These are phyloP conservation scores for Porites lutea DNA, from an alignment of 64 coral and sea anemone genomes.

Conservation along the genomic window DNA sequence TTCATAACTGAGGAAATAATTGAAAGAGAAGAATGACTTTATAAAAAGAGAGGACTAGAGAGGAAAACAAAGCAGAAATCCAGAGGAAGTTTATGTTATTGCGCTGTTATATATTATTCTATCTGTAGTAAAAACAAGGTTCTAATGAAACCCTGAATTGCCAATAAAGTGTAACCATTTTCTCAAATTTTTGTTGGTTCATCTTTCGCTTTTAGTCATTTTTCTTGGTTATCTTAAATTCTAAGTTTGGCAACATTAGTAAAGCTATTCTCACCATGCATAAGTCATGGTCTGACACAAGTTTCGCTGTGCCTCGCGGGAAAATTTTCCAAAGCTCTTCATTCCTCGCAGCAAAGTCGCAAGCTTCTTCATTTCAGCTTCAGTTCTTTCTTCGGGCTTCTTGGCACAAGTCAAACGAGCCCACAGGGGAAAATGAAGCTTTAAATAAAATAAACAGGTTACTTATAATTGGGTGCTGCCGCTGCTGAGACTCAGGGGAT, in stretches of 20 bases:
- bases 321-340: constrained; percentile 87
- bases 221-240: too few relatives aligned
- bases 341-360: constrained; percentile 77
- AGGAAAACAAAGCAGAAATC: too few relatives aligned
- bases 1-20: constrained; percentile 67
- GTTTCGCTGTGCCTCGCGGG: constrained; percentile 73
- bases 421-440: constrained; percentile 91
- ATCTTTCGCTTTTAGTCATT: too few relatives aligned
- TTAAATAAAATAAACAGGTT: background rate
- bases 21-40: background rate
- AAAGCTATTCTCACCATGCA: constrained; percentile 59
- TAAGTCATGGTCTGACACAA: constrained; percentile 87
- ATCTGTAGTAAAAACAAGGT: too few relatives aligned
- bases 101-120: too few relatives aligned
- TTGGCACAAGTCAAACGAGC: constrained; percentile 74
- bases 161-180: too few relatives aligned
- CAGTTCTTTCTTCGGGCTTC: constrained; percentile 68
- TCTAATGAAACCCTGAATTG: too few relatives aligned
- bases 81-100: too few relatives aligned
- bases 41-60: background rate
- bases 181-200: too few relatives aligned
- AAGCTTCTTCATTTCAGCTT: constrained; percentile 84
- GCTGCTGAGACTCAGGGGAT: too few relatives aligned
- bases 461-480: too few relatives aligned
- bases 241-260: too few relatives aligned